A percentile compares a stretch with the other conserved stretches of the same genome.
Evolutionary conservation across 1,140 invertebrate species (phyloP).

Genomic region (Calephelis virginiensis): DNA sequence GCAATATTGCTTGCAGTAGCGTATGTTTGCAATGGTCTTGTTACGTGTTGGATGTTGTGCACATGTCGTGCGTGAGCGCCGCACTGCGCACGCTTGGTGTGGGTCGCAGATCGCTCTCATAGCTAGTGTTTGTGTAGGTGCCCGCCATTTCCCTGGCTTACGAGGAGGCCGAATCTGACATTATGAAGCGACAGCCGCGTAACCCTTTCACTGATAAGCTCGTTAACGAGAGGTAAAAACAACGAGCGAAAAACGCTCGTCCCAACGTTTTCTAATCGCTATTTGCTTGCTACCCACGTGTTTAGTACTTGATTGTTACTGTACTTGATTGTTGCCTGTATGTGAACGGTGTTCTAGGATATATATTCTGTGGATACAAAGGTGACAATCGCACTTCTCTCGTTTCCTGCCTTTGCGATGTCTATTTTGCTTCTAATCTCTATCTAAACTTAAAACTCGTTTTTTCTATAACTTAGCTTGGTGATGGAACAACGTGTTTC

Average conservation of each 20-base stretch:
- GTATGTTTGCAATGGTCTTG: constrained; percentile 50
- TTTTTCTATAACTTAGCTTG: constrained; percentile 65
- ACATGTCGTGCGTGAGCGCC: constrained; percentile 48
- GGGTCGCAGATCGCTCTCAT: constrained; percentile 58
- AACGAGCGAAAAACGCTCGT: constrained; percentile 56
- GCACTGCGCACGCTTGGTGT: constrained; percentile 35
- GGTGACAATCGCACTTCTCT: constrained; percentile 69
- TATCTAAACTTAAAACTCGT: constrained; percentile 57
- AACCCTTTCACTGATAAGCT: constrained; percentile 97
- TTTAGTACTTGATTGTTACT: constrained; percentile 71
- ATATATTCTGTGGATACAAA: constrained; percentile 58
- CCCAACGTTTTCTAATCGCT: constrained; percentile 68
- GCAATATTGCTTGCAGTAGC: constrained; percentile 29
- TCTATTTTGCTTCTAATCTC: constrained; percentile 42
- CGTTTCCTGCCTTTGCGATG: constrained; percentile 69
- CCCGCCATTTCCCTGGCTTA: constrained; percentile 99
- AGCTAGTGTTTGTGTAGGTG: constrained; percentile 86
- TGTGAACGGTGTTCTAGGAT: constrained; percentile 53
- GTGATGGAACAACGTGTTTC: constrained; percentile 65
- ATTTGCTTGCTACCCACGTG: constrained; percentile 75
- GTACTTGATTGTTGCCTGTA: constrained; percentile 72
- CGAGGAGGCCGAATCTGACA: constrained; percentile 99
- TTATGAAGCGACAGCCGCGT: constrained; percentile 99
- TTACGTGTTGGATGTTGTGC: constrained; percentile 71
- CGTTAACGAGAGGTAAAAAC: constrained; percentile 97